Evolutionary conservation across 2,888 invertebrate species (phyloP).

Genomic region (Anthophora plumipes): DNA sequence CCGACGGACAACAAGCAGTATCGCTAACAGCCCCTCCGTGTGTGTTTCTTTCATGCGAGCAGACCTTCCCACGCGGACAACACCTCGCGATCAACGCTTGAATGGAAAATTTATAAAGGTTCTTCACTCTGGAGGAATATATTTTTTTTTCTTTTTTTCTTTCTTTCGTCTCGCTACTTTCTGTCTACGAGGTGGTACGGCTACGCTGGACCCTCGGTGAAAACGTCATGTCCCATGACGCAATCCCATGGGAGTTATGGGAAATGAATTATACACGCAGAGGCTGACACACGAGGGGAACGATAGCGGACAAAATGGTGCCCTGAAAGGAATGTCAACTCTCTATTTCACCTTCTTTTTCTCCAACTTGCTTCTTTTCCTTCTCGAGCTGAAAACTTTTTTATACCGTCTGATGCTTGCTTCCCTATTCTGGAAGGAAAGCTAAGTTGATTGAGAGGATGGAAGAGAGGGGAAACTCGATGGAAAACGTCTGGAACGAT

Average conservation of each 20-base stretch:
- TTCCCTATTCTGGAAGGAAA: not conserved
- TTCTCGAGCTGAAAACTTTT: slow-evolving; percentile 39
- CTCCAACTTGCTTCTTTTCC: slow-evolving; percentile 19
- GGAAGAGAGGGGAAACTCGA: not conserved
- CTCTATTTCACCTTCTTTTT: slow-evolving; percentile 26
- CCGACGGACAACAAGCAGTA: not conserved
- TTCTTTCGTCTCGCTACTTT: not conserved
- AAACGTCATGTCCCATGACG: slow-evolving; percentile 60
- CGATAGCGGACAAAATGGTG: slow-evolving; percentile 79
- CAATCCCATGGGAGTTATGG: slow-evolving; percentile 74
- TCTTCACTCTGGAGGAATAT: not conserved
- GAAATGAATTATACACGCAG: slow-evolving; percentile 80
- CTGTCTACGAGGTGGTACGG: slow-evolving; percentile 35
- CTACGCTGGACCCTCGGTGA: slow-evolving; percentile 53
- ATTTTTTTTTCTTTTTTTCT: slow-evolving; percentile 8
- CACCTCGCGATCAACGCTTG: not conserved
- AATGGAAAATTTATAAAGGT: slow-evolving; percentile 48
- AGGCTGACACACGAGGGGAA: slow-evolving; percentile 70
- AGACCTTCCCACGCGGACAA: not conserved
- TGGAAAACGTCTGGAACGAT: not conserved
- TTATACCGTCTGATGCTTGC: slow-evolving; percentile 17
- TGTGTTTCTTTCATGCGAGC: not conserved
- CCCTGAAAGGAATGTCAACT: slow-evolving; percentile 68
- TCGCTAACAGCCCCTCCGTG: slow-evolving; percentile 4
- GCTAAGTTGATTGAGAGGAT: not conserved